A percentile compares a stretch with the other conserved stretches of the same genome.
Conservation (phyloP, 2,113 vertebrate genomes). For the Pandion haliaetus region DNA sequence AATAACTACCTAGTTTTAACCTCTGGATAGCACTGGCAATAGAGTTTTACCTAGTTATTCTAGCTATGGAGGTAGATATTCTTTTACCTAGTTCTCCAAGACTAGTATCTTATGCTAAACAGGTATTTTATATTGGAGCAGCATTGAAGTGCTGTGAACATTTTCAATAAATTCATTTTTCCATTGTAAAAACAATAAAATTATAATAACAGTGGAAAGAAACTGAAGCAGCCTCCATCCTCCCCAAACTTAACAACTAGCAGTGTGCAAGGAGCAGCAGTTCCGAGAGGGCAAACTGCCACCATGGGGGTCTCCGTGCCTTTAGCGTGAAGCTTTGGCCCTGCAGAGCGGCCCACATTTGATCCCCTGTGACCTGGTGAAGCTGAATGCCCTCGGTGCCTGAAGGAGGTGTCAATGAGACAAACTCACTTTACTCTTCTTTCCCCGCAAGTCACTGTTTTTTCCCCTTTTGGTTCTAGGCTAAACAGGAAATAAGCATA, state of each 20-base stretch:
- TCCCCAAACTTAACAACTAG: not conserved
- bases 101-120: not conserved
- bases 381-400: not conserved
- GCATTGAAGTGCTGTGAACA: fast-evolving
- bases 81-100: not conserved
- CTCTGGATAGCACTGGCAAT: too few relatives aligned
- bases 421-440: not conserved
- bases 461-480: not conserved
- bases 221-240: not conserved
- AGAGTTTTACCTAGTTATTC: not conserved
- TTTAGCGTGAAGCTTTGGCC: not conserved
- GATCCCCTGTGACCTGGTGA: too few relatives aligned
- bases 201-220: too few relatives aligned
- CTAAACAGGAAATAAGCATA: not conserved
- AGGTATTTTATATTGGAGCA: too few relatives aligned
- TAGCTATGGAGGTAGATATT: not conserved
- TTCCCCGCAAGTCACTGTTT: not conserved
- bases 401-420: not conserved
- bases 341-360: not conserved
- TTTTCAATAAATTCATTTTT: not conserved
- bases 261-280: not conserved
- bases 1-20: not conserved
- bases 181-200: not conserved
- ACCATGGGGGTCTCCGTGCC: not conserved
- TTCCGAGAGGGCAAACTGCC: not conserved